Evolutionary conservation across 2,797 vertebrate genomes (phyloP).

Genomic region (Onychomys arenicola): DNA sequence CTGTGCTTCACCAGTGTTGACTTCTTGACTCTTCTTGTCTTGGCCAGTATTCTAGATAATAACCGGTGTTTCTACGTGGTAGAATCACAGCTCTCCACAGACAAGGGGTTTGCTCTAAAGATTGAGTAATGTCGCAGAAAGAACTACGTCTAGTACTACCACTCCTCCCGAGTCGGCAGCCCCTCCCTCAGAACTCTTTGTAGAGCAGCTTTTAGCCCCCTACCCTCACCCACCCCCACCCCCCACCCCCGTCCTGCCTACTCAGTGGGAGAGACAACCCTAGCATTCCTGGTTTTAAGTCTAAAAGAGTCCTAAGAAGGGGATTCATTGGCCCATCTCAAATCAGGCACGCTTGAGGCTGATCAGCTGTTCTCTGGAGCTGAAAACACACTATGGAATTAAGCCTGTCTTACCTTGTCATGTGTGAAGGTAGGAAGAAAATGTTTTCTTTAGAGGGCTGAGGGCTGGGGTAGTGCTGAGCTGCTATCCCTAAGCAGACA

Average conservation of each 20-base stretch:
- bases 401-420: neutral
- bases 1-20: rapidly evolving
- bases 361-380: neutral
- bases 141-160: neutral
- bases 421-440: neutral
- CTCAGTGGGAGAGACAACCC: neutral
- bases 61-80: neutral
- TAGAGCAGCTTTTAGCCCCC: neutral
- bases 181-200: neutral
- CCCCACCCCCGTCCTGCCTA: neutral
- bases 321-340: neutral
- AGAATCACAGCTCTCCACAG: neutral
- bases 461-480: neutral
- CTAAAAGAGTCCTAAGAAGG: conserved; percentile 6
- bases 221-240: no score
- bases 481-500: neutral
- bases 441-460: neutral
- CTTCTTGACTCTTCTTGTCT: conserved; percentile 8
- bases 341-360: neutral
- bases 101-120: neutral
- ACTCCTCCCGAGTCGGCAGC: neutral
- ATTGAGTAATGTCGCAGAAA: neutral
- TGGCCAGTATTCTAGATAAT: conserved; percentile 10
- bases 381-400: neutral
- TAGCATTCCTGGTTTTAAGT: neutral